Conservation (phyloP, 2,113 vertebrate species). For the Lycocorax pyrrhopterus region DNA sequence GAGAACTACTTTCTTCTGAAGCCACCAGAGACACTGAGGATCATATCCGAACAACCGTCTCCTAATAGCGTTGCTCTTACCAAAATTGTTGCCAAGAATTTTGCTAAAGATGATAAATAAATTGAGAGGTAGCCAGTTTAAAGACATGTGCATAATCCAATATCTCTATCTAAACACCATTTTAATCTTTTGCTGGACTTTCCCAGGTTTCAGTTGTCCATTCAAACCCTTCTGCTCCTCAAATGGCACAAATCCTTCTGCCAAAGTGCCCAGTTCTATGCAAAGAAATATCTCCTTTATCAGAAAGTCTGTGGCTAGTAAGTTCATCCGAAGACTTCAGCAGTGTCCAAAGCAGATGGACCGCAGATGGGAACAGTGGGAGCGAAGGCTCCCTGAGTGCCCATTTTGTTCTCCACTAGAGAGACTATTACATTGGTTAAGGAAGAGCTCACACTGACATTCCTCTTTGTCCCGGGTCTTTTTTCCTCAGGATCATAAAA, state of each 20-base stretch:
- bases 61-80: neutral
- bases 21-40: neutral
- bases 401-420: neutral
- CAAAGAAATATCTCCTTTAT: neutral
- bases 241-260: neutral
- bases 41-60: neutral
- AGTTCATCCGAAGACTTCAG: neutral
- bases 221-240: neutral
- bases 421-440: neutral
- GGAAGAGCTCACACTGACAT: neutral
- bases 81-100: neutral
- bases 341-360: neutral
- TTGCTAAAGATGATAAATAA: neutral
- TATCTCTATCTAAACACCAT: neutral
- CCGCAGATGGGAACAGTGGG: neutral
- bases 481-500: neutral
- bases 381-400: neutral
- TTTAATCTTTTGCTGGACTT: neutral
- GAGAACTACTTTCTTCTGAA: neutral
- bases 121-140: neutral
- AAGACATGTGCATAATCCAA: neutral
- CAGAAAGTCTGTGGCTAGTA: neutral
- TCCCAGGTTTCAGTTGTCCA: neutral
- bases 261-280: neutral
- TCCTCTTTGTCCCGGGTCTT: neutral